Conservation (phyloP, 2,888 invertebrate species). For the Pseudococcus jackbeardsleyi region DNA sequence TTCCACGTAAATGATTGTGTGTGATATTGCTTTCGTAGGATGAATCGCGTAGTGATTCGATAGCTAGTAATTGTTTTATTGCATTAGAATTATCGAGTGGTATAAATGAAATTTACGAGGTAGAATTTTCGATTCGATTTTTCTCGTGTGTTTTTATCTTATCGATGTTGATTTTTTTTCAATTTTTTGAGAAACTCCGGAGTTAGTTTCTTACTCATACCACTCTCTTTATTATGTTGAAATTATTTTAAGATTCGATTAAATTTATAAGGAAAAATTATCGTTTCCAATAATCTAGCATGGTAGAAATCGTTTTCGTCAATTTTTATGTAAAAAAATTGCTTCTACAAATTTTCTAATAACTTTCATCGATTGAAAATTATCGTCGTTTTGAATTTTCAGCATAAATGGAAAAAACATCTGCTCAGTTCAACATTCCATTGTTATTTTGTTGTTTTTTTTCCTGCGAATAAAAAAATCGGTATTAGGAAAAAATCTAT, state of each 20-base stretch:
- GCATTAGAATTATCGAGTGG: constrained; percentile 10
- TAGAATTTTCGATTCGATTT: not conserved
- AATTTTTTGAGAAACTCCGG: not conserved
- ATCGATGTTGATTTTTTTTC: not conserved
- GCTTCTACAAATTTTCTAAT: not conserved
- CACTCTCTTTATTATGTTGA: not conserved
- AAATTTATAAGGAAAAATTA: not conserved
- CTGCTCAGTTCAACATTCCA: constrained; percentile 38
- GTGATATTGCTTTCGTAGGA: constrained; percentile 22
- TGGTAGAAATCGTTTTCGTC: not conserved
- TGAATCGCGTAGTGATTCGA: not conserved
- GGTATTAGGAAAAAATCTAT: not conserved
- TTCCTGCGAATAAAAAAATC: not conserved
- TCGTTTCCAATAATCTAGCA: constrained; percentile 14
- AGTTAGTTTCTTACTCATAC: not conserved
- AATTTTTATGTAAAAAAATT: not conserved
- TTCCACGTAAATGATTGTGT: constrained; percentile 42
- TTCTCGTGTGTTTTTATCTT: not conserved
- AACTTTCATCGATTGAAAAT: not conserved
- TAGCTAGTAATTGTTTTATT: not conserved
- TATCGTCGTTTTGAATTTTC: not conserved
- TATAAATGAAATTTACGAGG: not conserved
- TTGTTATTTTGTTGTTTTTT: constrained; percentile 5
- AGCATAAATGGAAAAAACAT: not conserved
- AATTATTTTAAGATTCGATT: constrained; percentile 7